Evolutionary conservation across 2,888 invertebrate genomes (phyloP), one percentile per base, ranked within the genome.

Genomic region (Sinodicranocentrus sp.): DNA sequence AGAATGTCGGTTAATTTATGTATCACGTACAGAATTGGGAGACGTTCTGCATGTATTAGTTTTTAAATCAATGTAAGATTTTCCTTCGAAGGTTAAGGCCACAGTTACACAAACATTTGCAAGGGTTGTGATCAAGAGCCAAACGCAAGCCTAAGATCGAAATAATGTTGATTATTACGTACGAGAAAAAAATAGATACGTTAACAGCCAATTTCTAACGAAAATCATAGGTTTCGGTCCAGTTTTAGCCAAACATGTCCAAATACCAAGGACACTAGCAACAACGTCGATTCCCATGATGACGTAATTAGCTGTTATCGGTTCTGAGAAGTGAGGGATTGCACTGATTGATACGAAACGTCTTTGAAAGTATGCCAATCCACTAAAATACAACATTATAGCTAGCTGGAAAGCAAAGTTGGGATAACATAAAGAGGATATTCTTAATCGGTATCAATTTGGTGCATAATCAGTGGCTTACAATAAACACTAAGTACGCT

Each of bases 161-260:
- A 67, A 28, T 17, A 25, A 68, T 25, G 3, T 3, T 8, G 17
- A 68, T 61, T 61, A 43, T 6, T 13, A 54, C 54, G 17, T 15
- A 48, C n/a, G 17, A 48, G 17, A 48, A n/a, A n/a, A 39, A 48
- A 13, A 3, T 17, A 48, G n/a, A 5, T n/a, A 48, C n/a, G 48
- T 48, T 6, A 10, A 21, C 23, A 59, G 59, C 21, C 8, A 6
- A 33, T 26, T 10, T 21, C 21, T 1, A 57, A 83, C 83, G 52
- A 23, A 61, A 33, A 83, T 73, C 83, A 83, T 83, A 10, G 77
- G 77, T 17, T 65, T 23, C 3, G 77, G 71, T n/a, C 83, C 83
- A 0, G 76, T 83, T 54, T 72, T 83, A 25, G 59, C 71, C 15
- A 83, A 21, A 57, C 83, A 83, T 10, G 77, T 71, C 83, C 71